Evolutionary conservation across 2,797 vertebrate species (phyloP).

Genomic region (Champsocephalus esox): DNA sequence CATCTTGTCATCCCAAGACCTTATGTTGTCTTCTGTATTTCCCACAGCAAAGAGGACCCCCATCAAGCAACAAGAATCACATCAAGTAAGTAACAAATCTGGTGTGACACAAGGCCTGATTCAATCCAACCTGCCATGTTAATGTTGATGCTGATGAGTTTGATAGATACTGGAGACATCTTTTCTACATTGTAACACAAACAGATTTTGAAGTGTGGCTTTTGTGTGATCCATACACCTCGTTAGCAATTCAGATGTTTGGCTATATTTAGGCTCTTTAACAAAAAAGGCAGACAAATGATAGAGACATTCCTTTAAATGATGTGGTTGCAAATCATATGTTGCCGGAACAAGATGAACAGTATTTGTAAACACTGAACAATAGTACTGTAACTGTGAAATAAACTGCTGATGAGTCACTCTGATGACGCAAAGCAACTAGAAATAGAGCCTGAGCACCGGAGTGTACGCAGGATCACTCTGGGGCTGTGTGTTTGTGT

Average conservation of each 20-base stretch:
- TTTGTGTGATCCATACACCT: conserved; percentile 20
- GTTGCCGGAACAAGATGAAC: conserved; percentile 47
- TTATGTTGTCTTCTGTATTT: conserved; percentile 57
- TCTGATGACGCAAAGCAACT: conserved; percentile 77
- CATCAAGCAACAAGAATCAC: conserved; percentile 83
- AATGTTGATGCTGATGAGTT: conserved; percentile 55
- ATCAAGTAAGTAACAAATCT: conserved; percentile 82
- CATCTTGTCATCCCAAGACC: conserved; percentile 1
- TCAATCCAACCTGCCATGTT: conserved; percentile 66
- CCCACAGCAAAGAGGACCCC: conserved; percentile 82
- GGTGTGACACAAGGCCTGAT: conserved; percentile 66
- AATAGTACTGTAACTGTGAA: conserved; percentile 54
- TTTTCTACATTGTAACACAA: conserved; percentile 34
- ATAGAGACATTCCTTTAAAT: conserved; percentile 23
- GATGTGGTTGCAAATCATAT: conserved; percentile 25
- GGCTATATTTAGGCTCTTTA: conserved; percentile 44
- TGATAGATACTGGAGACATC: conserved; percentile 40
- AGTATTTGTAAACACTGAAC: conserved; percentile 69
- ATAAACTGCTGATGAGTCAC: conserved; percentile 76
- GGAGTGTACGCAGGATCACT: conserved; percentile 51
- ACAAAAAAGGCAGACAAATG: conserved; percentile 19
- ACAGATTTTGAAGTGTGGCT: conserved; percentile 29
- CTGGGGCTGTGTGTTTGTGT: conserved; percentile 20
- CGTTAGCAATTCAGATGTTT: conserved; percentile 11
- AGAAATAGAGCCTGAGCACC: conserved; percentile 70